Evolutionary conservation across 1,140 invertebrate species (phyloP).

Genomic region (Homalodisca vitripennis): DNA sequence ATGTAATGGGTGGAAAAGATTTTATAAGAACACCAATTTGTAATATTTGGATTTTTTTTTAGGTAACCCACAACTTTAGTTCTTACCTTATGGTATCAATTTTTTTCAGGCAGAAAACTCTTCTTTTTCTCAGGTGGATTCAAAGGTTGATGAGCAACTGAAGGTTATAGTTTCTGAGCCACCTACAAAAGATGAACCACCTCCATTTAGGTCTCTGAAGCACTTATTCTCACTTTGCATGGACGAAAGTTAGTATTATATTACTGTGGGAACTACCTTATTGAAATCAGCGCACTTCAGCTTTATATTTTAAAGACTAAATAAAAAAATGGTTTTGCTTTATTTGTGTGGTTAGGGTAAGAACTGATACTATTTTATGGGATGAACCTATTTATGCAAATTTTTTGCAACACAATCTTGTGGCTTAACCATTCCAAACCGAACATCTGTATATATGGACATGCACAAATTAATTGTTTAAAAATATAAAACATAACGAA

Average conservation of each 20-base stretch:
- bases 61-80: neutral
- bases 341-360: no score
- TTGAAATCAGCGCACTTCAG: no score
- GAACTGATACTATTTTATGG: no score
- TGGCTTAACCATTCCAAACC: no score
- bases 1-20: neutral
- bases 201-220: constrained; percentile 71
- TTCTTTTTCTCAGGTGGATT: constrained; percentile 53
- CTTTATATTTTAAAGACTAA: no score
- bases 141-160: constrained; percentile 74
- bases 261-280: no score
- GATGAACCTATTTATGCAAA: no score
- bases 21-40: neutral
- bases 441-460: no score
- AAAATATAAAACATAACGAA: no score
- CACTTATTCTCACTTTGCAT: constrained; percentile 77
- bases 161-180: constrained; percentile 69
- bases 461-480: no score
- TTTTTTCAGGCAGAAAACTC: constrained; percentile 59
- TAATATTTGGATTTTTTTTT: neutral
- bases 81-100: neutral
- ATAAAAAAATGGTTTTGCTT: no score
- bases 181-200: constrained; percentile 59
- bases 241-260: constrained; percentile 76
- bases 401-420: no score